A percentile compares a stretch with the other conserved stretches of the same genome.
Evolutionary conservation across 1,140 invertebrate species (phyloP).

Genomic region (Drosophila elegans): DNA sequence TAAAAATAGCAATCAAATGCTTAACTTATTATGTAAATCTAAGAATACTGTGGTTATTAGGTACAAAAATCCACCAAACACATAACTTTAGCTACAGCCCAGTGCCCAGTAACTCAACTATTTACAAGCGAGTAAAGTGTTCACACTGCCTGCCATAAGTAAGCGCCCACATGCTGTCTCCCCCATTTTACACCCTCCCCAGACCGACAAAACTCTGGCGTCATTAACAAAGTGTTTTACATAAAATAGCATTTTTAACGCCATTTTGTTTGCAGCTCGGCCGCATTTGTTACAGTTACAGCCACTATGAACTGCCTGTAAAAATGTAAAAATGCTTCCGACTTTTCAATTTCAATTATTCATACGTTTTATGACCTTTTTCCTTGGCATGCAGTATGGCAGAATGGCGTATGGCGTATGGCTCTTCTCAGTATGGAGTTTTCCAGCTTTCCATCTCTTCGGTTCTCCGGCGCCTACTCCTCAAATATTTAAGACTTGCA

Average conservation of each 20-base stretch:
- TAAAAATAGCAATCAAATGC: no score
- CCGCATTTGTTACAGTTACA: constrained; percentile 55
- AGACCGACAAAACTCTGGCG: neutral
- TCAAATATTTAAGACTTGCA: constrained; percentile 81
- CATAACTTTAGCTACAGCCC: no score
- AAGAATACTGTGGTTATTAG: neutral
- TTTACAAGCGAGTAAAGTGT: constrained; percentile 13
- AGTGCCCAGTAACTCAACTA: neutral
- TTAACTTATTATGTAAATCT: neutral
- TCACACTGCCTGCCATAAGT: constrained; percentile 35
- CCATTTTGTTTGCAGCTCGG: constrained; percentile 60
- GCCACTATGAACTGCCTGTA: constrained; percentile 41
- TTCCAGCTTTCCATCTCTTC: constrained; percentile 7
- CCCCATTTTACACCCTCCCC: neutral
- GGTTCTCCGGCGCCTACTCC: constrained; percentile 55
- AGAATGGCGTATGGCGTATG: neutral
- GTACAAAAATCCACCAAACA: neutral
- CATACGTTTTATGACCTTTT: constrained; percentile 82
- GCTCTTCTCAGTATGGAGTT: constrained; percentile 8
- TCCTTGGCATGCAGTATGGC: constrained; percentile 60
- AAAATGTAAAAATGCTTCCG: constrained; percentile 76
- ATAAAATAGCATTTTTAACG: constrained; percentile 79
- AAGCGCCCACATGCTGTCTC: constrained; percentile 1
- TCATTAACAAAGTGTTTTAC: constrained; percentile 81
- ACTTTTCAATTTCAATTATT: constrained; percentile 83